Evolutionary conservation across 2,797 vertebrate genomes (phyloP), one percentile per base, ranked within the genome.

Genomic region (Holocentrus rufus): DNA sequence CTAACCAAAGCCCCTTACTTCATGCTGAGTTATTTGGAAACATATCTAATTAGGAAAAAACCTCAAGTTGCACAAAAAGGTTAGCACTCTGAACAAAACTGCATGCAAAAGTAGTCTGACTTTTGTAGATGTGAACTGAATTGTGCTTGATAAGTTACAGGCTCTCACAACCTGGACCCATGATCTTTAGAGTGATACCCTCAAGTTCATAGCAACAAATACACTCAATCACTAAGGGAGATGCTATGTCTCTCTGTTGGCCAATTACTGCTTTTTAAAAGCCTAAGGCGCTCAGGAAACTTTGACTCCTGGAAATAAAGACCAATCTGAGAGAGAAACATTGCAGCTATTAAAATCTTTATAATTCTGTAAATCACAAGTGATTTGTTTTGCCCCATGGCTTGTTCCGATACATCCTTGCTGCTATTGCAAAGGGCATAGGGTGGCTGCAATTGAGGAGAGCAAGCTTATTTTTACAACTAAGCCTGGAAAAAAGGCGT

Each of bases 281-380:
- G 93, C 94, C 94, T 73, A 82, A 79, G 93, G 94, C 93, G 58
- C 81, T 88, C 83, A 79, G 92, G 89, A 94, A 95, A 95, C 94
- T 94, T 93, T 95, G 94, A 94, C 94, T 93, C 93, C 93, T 93
- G 90, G 91, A 95, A 94, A 95, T 95, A 94, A 95, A 94, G 91
- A 93, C 89, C 92, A 93, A 94, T 94, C 93, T 94, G 87, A 91
- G 90, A 87, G 90, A 91, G 91, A 93, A 94, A 94, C 93, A 93
- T 85, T 90, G 92, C 89, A 82, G 92, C 94, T 94, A 95, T 94
- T 94, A 95, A 94, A 95, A 95, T 94, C 93, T 93, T 93, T 94
- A 94, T 94, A 93, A 94, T 94, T 94, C 94, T 89, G 88, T 90
- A 95, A 94, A 95, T 95, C 93, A 88, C 94, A 91, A 95, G 93